These are phyloP conservation scores for Microctenopoma lineatum DNA, from an alignment of 2,797 vertebrate species.

Conservation along the genomic window DNA sequence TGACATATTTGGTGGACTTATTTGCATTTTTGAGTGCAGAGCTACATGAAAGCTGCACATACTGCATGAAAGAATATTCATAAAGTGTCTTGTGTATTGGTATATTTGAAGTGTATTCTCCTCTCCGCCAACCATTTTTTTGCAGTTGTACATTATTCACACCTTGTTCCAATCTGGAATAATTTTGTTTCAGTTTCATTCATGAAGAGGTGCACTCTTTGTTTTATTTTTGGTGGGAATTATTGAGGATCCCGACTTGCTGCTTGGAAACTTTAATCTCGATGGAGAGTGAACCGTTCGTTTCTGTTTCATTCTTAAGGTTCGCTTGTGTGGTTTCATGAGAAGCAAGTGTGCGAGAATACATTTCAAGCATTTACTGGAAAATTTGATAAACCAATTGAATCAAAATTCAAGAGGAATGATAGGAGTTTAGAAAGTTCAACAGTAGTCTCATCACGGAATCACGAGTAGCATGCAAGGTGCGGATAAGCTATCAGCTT, in stretches of 20 bases:
- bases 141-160: slow-evolving; percentile 40
- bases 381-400: slow-evolving; percentile 84
- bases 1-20: background rate
- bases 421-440: slow-evolving; percentile 65
- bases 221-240: slow-evolving; percentile 50
- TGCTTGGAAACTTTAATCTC: slow-evolving; percentile 57
- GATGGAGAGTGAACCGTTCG: slow-evolving; percentile 67
- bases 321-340: slow-evolving; percentile 73
- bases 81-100: slow-evolving; percentile 20
- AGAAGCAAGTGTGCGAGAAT: slow-evolving; percentile 78
- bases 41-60: slow-evolving; percentile 17
- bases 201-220: slow-evolving; percentile 45
- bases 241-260: slow-evolving; percentile 47
- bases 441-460: slow-evolving; percentile 66
- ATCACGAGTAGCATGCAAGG: slow-evolving; percentile 64
- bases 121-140: slow-evolving; percentile 13
- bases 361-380: slow-evolving; percentile 83
- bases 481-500: slow-evolving; percentile 69
- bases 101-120: slow-evolving; percentile 4
- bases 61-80: slow-evolving; percentile 29
- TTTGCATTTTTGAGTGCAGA: slow-evolving; percentile 15
- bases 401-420: slow-evolving; percentile 75
- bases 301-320: slow-evolving; percentile 74
- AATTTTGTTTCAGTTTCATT: slow-evolving; percentile 50
- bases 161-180: slow-evolving; percentile 47